A percentile compares a stretch with the other conserved stretches of the same genome.
phyloP scores from a whole-genome alignment of 2,797 vertebrate genomes.

The Clarias pachynema region DNA sequence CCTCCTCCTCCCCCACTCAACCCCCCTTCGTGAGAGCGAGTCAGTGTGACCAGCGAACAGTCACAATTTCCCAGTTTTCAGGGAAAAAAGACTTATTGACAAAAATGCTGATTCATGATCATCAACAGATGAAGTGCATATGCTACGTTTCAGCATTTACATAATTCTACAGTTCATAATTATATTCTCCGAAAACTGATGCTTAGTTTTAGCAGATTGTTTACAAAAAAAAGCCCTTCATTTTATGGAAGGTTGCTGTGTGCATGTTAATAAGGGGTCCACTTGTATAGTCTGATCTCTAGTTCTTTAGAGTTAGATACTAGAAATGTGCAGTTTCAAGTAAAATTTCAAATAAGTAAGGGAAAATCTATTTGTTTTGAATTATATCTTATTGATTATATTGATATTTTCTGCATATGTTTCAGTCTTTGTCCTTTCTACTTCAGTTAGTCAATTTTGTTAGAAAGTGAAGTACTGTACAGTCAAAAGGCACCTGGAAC shows the following conservation, averaged over 20 bases:
- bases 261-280: slow-evolving; percentile 82
- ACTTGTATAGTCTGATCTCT: slow-evolving; percentile 69
- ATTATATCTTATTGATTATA: neutral
- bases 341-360: neutral
- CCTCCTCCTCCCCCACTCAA: neutral
- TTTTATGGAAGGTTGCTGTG: slow-evolving; percentile 59
- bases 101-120: neutral
- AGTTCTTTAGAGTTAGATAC: neutral
- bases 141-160: neutral
- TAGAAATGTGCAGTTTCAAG: neutral
- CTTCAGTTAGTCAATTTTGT: neutral
- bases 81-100: neutral
- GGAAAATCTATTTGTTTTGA: neutral
- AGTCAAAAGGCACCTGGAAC: neutral
- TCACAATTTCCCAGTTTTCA: slow-evolving; percentile 31
- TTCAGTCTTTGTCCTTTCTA: neutral
- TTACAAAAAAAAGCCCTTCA: neutral
- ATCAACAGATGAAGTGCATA: neutral
- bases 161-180: neutral
- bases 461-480: neutral
- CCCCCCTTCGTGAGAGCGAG: slow-evolving; percentile 3
- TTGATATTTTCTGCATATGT: neutral
- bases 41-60: slow-evolving; percentile 29
- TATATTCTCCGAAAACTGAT: neutral
- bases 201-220: neutral